Percentiles rank a stretch among this genome's conserved stretches.
Evolutionary conservation across 2,797 vertebrate genomes (phyloP).

Genomic region (Takifugu ocellatus): DNA sequence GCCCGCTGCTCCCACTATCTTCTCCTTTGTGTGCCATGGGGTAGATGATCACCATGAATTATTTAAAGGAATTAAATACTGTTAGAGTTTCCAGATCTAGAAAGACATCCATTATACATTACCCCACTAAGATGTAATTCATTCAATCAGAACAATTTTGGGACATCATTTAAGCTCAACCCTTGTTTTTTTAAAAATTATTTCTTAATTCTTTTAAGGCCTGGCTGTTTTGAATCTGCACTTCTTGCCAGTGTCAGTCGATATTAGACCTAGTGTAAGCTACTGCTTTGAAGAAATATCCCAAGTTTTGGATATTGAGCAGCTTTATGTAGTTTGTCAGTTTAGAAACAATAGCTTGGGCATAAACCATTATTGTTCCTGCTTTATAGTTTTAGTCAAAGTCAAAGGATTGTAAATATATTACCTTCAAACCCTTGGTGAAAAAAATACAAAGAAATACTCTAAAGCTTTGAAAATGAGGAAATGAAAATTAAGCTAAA

Average conservation of each 20-base stretch:
- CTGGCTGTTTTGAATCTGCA: no score
- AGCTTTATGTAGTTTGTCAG: conserved; percentile 32
- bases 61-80: conserved; percentile 63
- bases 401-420: background rate
- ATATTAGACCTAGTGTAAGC: conserved; percentile 34
- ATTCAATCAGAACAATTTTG: conserved; percentile 40
- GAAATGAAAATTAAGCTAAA: no score
- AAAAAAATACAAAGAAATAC: no score
- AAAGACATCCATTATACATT: conserved; percentile 65
- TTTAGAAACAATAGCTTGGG: conserved; percentile 34
- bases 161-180: conserved; percentile 51
- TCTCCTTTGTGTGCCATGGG: conserved; percentile 18
- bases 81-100: conserved; percentile 52
- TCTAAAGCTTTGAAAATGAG: no score
- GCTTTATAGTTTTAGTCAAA: conserved; percentile 27
- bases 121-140: conserved; percentile 49
- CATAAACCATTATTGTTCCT: conserved; percentile 49
- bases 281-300: conserved; percentile 45
- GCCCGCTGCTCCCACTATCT: conserved; percentile 26
- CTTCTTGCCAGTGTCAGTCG: no score
- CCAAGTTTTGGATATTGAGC: conserved; percentile 47
- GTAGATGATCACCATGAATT: conserved; percentile 56
- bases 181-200: conserved; percentile 18
- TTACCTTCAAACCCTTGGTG: no score
- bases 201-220: no score